Conservation (phyloP, 1,140 invertebrate genomes). For the Ceratosolen solmsi region DNA sequence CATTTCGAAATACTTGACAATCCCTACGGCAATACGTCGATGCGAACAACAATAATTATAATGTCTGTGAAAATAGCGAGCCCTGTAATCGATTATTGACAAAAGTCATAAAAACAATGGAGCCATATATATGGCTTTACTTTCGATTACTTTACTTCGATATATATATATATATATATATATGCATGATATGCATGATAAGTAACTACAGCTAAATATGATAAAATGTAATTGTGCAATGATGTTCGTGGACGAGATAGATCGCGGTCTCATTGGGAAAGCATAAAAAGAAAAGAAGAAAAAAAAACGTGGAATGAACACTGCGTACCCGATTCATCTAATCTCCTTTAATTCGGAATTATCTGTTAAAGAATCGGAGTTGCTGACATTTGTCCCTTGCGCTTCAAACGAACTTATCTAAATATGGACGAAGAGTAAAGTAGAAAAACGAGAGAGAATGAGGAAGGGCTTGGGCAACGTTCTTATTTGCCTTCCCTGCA, state of each 20-base stretch:
- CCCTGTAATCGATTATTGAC: no score
- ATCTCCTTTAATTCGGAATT: neutral
- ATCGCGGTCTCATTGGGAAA: neutral
- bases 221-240: neutral
- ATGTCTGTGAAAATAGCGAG: no score
- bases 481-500: neutral
- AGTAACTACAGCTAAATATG: no score
- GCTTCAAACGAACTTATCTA: neutral
- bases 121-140: no score
- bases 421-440: neutral
- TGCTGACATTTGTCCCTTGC: neutral
- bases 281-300: no score
- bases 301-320: neutral
- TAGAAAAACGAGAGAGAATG: neutral
- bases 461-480: neutral
- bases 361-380: neutral
- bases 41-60: no score
- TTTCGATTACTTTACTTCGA: no score
- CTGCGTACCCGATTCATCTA: constrained; percentile 6
- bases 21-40: no score
- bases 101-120: no score
- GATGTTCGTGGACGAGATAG: neutral
- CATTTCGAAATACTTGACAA: no score
- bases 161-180: no score
- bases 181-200: no score